Evolutionary conservation across 2,888 invertebrate genomes (phyloP), one percentile per base, ranked within the genome.

Genomic region (Cataglyphis albicans): DNA sequence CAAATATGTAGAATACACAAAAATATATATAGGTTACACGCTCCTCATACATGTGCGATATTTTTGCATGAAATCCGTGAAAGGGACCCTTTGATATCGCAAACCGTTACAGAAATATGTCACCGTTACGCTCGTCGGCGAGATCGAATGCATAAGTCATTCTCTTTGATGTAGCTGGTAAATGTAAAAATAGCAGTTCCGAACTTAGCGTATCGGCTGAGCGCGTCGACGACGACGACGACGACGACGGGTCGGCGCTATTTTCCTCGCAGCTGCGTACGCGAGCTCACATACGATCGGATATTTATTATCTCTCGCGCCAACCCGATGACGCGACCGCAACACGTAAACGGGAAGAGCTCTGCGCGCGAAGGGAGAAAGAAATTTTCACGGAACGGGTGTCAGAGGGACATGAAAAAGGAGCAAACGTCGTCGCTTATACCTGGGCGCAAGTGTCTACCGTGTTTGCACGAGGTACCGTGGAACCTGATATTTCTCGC

Each of bases 221-320:
- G 41, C 10, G 10, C 41, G 41, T 3, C 12, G 44, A 55, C 55
- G 41, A 21, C 78, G 78, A 10, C 57, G 57, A 41, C 55, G 41
- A 21, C 78, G 78, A 10, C 57, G 57, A 41, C 44, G 61, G 61
- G 67, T 80, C 67, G 67, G 32, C 63, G 59, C 81, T 85, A 86
- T 89, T 89, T 89, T 89, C 87, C 88, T 85, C 86, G 70, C 87
- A 89, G 88, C 90, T 89, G 87, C 73, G 75, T 84, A 82, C 83
- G 82, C 78, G 86, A 35, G 35, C 87, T 84, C 74, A 1, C 52
- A 83, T 78, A 83, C 87, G 85, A 88, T 87, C 78, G 87, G 89
- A 89, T 89, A 89, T 89, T 89, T 89, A 89, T 89, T 87, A 86
- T 84, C 82, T 80, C 75, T 80, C 75, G 38, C 64, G 67, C 82